Conservation (phyloP, 2,113 vertebrate species). For the Brachyhypopomus gauderio region DNA sequence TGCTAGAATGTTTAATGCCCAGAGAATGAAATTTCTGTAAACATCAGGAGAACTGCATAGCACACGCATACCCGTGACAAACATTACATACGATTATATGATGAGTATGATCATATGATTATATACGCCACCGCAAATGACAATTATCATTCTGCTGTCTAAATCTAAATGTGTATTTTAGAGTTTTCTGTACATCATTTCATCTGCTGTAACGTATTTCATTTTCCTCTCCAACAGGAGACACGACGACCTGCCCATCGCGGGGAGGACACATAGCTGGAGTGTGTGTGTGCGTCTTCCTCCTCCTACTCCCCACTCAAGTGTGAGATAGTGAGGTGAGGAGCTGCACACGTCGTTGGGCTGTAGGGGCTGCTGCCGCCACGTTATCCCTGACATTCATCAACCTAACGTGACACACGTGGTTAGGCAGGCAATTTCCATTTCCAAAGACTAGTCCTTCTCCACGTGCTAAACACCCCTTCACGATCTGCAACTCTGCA, state of each 20-base stretch:
- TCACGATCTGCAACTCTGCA: constrained; percentile 28
- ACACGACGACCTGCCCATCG: background rate
- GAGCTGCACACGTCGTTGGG: background rate
- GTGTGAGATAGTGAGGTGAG: constrained; percentile 23
- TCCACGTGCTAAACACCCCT: constrained; percentile 44
- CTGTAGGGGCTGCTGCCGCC: constrained; percentile 21
- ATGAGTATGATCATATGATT: background rate
- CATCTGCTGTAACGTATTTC: background rate
- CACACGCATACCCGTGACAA: background rate
- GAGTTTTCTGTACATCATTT: background rate
- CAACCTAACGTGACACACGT: constrained; percentile 41
- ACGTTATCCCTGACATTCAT: constrained; percentile 40
- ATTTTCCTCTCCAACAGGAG: background rate
- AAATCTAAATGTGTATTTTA: background rate
- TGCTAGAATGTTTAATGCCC: background rate
- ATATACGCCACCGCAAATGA: too few species aligned
- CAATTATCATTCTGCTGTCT: background rate
- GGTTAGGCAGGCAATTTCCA: constrained; percentile 52
- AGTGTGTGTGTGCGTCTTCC: background rate
- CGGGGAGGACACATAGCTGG: constrained; percentile 14
- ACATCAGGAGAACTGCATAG: background rate
- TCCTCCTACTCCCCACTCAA: constrained; percentile 20
- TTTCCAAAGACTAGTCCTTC: constrained; percentile 47
- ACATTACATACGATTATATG: background rate
- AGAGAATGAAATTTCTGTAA: background rate